A percentile compares a stretch with the other conserved stretches of the same genome.
These are phyloP conservation scores for Linepithema humile DNA, from an alignment of 1,140 invertebrate genomes.

Conservation along the genomic window DNA sequence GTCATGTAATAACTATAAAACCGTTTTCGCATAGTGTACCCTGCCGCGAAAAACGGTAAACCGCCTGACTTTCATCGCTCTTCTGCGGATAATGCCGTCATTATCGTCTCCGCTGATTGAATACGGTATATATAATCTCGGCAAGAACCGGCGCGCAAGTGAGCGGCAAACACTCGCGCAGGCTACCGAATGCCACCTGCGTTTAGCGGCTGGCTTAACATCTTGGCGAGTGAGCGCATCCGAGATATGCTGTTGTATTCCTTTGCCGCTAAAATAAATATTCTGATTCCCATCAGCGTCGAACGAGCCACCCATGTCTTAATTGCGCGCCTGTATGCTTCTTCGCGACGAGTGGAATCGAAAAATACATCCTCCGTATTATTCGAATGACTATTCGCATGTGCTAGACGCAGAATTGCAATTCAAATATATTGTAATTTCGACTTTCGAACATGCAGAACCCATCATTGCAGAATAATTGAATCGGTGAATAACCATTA, in stretches of 20 bases:
- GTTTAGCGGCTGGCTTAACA: constrained; percentile 1
- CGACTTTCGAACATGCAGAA: not conserved
- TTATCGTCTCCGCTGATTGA: constrained; percentile 62
- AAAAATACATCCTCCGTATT: constrained; percentile 9
- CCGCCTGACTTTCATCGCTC: constrained; percentile 55
- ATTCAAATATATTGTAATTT: not conserved
- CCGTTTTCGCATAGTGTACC: constrained; percentile 35
- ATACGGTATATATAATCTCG: constrained; percentile 57
- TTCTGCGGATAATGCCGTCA: constrained; percentile 57
- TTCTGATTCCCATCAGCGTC: not conserved
- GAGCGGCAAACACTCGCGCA: constrained; percentile 17
- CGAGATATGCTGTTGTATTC: too few species aligned
- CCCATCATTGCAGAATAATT: not conserved
- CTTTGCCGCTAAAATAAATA: constrained; percentile 1
- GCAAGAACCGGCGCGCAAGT: not conserved
- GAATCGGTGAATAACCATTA: not conserved
- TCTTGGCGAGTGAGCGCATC: not conserved
- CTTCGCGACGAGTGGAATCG: not conserved
- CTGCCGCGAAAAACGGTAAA: constrained; percentile 52
- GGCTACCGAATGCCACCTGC: constrained; percentile 43
- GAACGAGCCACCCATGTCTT: not conserved
- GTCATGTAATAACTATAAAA: constrained; percentile 42
- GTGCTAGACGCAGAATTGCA: not conserved
- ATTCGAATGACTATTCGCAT: not conserved
- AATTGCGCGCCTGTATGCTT: not conserved